Base-by-base conservation (phyloP, 2,113 vertebrate genomes). In the Lagopus muta region DNA sequence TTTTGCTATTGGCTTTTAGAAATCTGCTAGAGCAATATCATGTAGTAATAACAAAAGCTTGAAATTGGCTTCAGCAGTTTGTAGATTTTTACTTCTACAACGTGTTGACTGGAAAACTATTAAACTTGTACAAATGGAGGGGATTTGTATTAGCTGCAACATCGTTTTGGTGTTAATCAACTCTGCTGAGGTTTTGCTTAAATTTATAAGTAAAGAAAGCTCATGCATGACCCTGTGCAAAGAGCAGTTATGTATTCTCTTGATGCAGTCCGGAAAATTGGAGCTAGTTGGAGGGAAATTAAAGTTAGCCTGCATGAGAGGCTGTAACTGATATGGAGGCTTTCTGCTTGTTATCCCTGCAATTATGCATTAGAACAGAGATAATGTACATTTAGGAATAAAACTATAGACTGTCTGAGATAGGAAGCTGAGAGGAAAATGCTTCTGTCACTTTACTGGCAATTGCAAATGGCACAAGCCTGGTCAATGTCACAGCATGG, bases 381-480 rank as follows among this genome's bases (percentile, higher is more conserved):
- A 95, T 95, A 96, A 93, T 1, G 2, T 4, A 55, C 78, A 24
- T 64, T 77, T 80, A 92, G 76, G 75, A 90, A 82, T 93, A 95
- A 95, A 96, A 90, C 88, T 83, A 20, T 22, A 30, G 82, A 27
- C 83, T 75, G 72, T 32, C 38, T 21, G 11, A 95, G 87, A 89
- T 95, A 93, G 84, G 91, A 66, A 93, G 76, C 88, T 72, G 94
- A 90, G 84, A 88, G 79, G 82, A 40, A 94, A 96, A 95, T 77
- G 58, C 40, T 90, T 87, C 86, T 90, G 64, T 89, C 74, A 84
- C 91, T 93, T 89, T 25, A 15, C 47, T 96, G 77, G 77, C 82
- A 89, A 20, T 82, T 82, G 74, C 52, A 89, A 92, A 83, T 83
- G 89, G 64, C 93, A 90, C 11, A 12, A 71, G 88, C 57, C 92